Evolutionary conservation across 2,113 vertebrate genomes (phyloP).

Genomic region (Peromyscus maniculatus): DNA sequence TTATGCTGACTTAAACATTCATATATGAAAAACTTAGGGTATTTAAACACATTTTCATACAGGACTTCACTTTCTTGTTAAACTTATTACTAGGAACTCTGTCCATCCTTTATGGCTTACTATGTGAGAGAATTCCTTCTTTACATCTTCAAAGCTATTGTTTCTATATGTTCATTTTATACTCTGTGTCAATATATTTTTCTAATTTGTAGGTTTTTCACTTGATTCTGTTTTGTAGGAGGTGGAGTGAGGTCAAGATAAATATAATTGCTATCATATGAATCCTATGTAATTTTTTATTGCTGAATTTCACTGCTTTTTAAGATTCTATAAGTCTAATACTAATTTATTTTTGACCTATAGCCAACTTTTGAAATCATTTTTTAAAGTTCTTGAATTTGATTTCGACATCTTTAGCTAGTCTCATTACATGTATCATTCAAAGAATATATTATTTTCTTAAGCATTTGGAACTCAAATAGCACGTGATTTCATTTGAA

Average conservation of each 20-base stretch:
- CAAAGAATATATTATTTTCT: not conserved
- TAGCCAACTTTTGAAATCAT: not conserved
- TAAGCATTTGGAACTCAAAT: not conserved
- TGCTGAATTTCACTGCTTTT: conserved; percentile 9
- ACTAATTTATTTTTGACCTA: not conserved
- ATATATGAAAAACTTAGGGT: not conserved
- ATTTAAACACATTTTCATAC: not conserved
- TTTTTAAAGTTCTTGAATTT: not conserved
- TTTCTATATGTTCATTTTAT: not conserved
- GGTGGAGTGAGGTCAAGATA: not conserved
- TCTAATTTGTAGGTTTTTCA: not conserved
- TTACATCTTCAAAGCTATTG: not conserved
- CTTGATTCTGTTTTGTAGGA: not conserved
- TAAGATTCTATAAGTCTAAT: not conserved
- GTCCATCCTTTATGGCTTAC: not conserved
- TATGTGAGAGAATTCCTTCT: not conserved
- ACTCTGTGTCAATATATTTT: not conserved
- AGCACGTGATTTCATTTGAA: not conserved
- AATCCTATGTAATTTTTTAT: not conserved
- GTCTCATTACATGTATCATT: not conserved
- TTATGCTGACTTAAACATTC: not conserved
- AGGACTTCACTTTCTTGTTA: not conserved
- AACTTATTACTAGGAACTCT: not conserved
- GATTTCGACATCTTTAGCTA: not conserved
- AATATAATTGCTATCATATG: not conserved